phyloP scores from a whole-genome alignment of 2,888 invertebrate species.

The Hirtodrosophila alboralis region DNA sequence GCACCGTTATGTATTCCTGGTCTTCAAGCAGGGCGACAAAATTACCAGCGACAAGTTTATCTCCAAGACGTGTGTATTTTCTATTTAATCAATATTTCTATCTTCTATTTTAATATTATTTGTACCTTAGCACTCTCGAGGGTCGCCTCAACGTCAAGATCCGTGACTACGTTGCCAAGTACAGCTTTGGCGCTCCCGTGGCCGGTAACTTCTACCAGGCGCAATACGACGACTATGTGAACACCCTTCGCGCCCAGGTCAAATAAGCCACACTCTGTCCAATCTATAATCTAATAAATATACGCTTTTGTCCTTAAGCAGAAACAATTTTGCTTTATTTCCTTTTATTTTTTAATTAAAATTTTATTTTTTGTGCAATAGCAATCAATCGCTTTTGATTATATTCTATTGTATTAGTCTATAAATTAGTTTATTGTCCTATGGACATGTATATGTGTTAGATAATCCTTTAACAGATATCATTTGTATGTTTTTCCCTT shows the following conservation, averaged over 20 bases:
- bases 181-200: constrained; percentile 89
- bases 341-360: constrained; percentile 8
- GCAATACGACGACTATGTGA: constrained; percentile 92
- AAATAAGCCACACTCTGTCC: constrained; percentile 37
- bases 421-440: no score
- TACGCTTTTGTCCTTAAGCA: constrained; percentile 30
- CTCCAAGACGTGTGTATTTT: constrained; percentile 64
- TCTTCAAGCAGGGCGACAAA: constrained; percentile 88
- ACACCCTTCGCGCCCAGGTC: constrained; percentile 83
- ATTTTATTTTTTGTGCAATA: neutral
- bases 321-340: constrained; percentile 4
- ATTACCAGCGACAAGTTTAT: constrained; percentile 72
- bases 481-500: constrained; percentile 1
- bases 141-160: constrained; percentile 87
- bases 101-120: neutral
- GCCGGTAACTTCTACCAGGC: constrained; percentile 93
- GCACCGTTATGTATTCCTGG: constrained; percentile 91
- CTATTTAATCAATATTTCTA: neutral
- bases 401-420: no score
- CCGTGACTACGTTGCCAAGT: constrained; percentile 89
- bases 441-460: no score
- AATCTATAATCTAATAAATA: constrained; percentile 57
- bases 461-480: constrained; percentile 21
- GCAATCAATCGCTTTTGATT: no score
- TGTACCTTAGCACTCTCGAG: constrained; percentile 79